Conservation (phyloP, 2,113 vertebrate genomes). For the Martes martes region DNA sequence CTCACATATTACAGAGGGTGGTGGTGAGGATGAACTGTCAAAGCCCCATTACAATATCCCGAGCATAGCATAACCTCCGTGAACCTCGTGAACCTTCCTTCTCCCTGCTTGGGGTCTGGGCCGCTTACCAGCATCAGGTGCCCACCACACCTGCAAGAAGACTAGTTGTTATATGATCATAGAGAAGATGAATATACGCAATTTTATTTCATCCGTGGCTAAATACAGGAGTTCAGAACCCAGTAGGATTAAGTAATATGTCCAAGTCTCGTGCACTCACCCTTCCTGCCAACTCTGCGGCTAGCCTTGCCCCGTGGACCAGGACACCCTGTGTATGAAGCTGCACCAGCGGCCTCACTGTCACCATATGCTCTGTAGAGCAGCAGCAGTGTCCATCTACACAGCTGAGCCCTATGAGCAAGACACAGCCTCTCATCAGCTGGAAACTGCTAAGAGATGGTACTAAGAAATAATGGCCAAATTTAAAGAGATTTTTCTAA, state of each 20-base stretch:
- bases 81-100: neutral
- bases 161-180: neutral
- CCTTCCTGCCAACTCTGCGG: neutral
- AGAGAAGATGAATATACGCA: neutral
- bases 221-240: neutral
- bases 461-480: neutral
- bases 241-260: neutral
- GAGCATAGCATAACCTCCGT: neutral
- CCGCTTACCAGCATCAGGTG: neutral
- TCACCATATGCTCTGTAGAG: neutral
- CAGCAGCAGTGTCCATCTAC: neutral
- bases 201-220: neutral
- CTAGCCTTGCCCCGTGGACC: neutral
- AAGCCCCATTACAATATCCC: neutral
- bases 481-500: conserved; percentile 3
- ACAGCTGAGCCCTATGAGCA: neutral
- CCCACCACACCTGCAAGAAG: neutral
- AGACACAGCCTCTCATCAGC: neutral
- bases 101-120: neutral
- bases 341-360: accelerated
- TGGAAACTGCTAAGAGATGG: neutral
- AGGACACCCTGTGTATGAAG: neutral
- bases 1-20: neutral
- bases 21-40: neutral
- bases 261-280: neutral